Evolutionary conservation across 2,797 vertebrate genomes (phyloP).

Genomic region (Phoebastria nigripes): DNA sequence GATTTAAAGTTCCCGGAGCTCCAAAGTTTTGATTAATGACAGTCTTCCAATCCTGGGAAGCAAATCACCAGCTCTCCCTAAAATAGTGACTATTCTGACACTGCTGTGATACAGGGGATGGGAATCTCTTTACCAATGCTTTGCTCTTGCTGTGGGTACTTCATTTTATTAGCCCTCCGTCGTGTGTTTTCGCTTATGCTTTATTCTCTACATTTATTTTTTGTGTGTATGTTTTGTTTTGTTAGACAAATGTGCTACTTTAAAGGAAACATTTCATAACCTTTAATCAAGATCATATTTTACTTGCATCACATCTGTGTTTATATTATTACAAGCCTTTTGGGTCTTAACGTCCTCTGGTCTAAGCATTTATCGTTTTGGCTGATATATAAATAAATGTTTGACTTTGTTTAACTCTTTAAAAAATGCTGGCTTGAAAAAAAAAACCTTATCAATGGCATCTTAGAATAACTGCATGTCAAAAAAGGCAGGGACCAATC

Average conservation of each 20-base stretch:
- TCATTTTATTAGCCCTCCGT: neutral
- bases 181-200: neutral
- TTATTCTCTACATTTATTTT: conserved; percentile 13
- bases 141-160: neutral
- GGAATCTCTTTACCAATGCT: neutral
- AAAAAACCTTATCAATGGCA: neutral
- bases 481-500: neutral
- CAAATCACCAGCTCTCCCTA: neutral
- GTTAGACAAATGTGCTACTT: conserved; percentile 23
- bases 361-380: conserved; percentile 19
- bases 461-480: neutral
- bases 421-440: neutral
- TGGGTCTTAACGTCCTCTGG: neutral
- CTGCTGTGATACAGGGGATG: neutral
- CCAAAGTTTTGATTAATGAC: neutral
- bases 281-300: conserved; percentile 22
- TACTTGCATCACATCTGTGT: conserved; percentile 19
- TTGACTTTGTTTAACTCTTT: neutral
- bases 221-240: neutral
- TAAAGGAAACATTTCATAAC: conserved; percentile 33
- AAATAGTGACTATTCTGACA: neutral
- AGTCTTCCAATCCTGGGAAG: neutral
- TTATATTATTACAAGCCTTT: conserved; percentile 37
- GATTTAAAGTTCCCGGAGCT: neutral
- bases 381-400: neutral